Evolutionary conservation across 2,888 invertebrate genomes (phyloP).

Genomic region (Leucophora obtusa): DNA sequence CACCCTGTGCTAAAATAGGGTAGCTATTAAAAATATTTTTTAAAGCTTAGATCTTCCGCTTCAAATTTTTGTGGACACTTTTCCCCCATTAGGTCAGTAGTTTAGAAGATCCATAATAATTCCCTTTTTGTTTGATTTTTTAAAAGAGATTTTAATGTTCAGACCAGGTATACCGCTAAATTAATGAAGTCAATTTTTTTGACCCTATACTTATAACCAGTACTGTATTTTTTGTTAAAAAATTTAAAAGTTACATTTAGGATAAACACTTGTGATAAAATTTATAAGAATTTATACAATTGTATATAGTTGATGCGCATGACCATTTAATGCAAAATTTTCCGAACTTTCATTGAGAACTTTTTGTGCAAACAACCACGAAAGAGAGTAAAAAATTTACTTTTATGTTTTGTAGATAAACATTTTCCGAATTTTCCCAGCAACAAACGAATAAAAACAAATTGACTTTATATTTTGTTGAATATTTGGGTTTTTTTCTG

Average conservation of each 20-base stretch:
- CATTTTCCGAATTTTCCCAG: slow-evolving; percentile 55
- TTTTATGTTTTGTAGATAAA: slow-evolving; percentile 40
- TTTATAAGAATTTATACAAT: not conserved
- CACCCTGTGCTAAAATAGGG: no score
- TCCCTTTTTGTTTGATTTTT: no score
- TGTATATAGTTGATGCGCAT: slow-evolving; percentile 35
- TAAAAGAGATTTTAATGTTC: no score
- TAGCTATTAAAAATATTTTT: no score
- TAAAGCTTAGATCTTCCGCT: no score
- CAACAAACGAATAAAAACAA: slow-evolving; percentile 29
- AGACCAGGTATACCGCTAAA: not conserved
- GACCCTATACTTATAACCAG: no score
- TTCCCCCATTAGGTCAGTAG: no score
- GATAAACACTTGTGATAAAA: not conserved
- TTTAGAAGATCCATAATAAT: no score
- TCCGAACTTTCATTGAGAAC: slow-evolving; percentile 49
- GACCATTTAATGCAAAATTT: slow-evolving; percentile 24
- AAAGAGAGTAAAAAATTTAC: slow-evolving; percentile 20
- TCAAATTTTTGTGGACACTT: no score
- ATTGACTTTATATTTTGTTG: slow-evolving; percentile 5
- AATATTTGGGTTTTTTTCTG: not conserved
- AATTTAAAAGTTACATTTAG: not conserved
- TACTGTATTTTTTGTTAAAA: not conserved
- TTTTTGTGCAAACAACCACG: slow-evolving; percentile 16
- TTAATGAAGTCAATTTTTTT: not conserved